Evolutionary conservation across 2,113 vertebrate genomes (phyloP).

Genomic region (Elanus axillaris): DNA sequence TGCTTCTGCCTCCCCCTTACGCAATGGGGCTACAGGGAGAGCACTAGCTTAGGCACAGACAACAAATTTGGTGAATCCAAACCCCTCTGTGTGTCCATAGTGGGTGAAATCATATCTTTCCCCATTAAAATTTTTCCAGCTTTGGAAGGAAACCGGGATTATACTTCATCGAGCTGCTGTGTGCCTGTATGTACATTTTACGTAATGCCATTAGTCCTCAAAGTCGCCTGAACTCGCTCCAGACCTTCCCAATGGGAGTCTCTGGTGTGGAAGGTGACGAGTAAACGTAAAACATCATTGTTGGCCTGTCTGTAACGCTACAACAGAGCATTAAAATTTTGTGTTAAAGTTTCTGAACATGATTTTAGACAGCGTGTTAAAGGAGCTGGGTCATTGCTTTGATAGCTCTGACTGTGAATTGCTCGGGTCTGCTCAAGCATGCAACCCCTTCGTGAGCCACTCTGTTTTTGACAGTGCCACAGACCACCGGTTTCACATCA

Average conservation of each 20-base stretch:
- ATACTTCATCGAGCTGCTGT: background rate
- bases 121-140: background rate
- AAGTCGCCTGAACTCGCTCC: background rate
- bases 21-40: background rate
- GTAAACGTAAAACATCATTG: background rate
- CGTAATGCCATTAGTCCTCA: background rate
- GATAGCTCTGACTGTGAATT: slow-evolving; percentile 67
- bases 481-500: background rate
- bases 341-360: background rate
- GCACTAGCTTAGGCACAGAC: background rate
- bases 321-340: background rate
- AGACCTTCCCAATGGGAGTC: background rate
- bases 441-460: background rate
- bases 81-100: background rate
- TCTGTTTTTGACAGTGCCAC: background rate
- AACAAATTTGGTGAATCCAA: background rate
- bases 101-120: background rate
- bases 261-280: background rate
- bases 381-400: slow-evolving; percentile 55
- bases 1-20: background rate
- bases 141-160: background rate
- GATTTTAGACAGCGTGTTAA: slow-evolving; percentile 44
- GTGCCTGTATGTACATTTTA: background rate
- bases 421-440: slow-evolving; percentile 58
- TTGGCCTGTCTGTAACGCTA: background rate